Base-by-base conservation (phyloP, 2,888 invertebrate species). In the Nymphalis c-album region DNA sequence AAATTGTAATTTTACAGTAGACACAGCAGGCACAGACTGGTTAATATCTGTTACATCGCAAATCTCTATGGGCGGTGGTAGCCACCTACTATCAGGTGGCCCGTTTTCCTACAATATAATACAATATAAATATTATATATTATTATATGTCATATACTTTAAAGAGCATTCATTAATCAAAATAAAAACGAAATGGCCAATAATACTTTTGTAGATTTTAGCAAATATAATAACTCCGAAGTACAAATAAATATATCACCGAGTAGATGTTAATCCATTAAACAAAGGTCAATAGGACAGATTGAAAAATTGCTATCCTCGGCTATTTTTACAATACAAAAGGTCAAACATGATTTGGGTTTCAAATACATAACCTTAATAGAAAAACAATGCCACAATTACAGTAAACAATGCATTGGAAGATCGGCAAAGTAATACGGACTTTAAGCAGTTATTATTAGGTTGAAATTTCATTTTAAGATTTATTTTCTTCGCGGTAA, bases 291-390 rank as follows among this genome's bases (percentile, higher is more conserved):
- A 62, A 40, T 40, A 51, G 51, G 26, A 62, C 40, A 51, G 45
- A 67, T 67, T 67, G 62, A 67, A 62, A 67, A 58, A 67, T 67
- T 22, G 45, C 46, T 51, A 62, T 67, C 67, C 58, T 67, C 67
- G 67, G 26, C 58, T 58, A 51, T 62, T 62, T 66, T 67, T 58
- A 64, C 7, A 47, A 60, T 58, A 51, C 46, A 8, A 61, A 68
- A 68, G 64, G 64, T 64, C 60, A 59, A 20, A n/a, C 58, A 58
- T 68, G 64, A 68, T 68, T 68, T 64, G 64, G 46, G 50, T 68
- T 68, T 59, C 64, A 68, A 64, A 68, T 68, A 48, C 48, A 55
- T 6, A 35, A 57, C 45, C 55, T 64, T 60, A 31, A 40, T 31
- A 53, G 35, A 57, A 58, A 51, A 50, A 53, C 53, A 55, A 64